A percentile compares a stretch with the other conserved stretches of the same genome.
These are phyloP conservation scores for Drosophila colorata DNA, from an alignment of 2,888 invertebrate genomes.

Conservation along the genomic window DNA sequence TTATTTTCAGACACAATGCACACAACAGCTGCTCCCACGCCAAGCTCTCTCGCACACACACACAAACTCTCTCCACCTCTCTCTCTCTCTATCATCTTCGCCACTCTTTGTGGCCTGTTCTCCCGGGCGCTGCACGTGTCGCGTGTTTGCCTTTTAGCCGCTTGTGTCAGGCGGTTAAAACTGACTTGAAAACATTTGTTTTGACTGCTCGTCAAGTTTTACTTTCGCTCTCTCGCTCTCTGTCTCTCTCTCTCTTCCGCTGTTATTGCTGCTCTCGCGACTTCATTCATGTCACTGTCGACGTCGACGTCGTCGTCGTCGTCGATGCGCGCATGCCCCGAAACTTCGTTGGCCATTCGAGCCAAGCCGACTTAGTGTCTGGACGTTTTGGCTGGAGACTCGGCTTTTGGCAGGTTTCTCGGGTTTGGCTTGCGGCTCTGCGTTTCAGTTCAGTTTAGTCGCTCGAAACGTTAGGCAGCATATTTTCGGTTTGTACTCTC, in stretches of 20 bases:
- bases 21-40: constrained; percentile 24
- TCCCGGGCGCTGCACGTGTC: constrained; percentile 56
- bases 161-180: constrained; percentile 35
- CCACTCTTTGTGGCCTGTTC: neutral
- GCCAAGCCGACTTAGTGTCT: constrained; percentile 48
- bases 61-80: neutral
- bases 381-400: constrained; percentile 38
- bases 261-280: constrained; percentile 23
- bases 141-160: constrained; percentile 72
- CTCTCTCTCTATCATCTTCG: constrained; percentile 5
- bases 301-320: neutral
- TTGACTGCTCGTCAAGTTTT: constrained; percentile 25
- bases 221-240: constrained; percentile 1
- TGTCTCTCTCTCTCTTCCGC: constrained; percentile 9
- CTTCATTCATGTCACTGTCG: constrained; percentile 61
- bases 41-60: neutral
- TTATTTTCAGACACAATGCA: constrained; percentile 25
- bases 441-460: constrained; percentile 63
- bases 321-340: constrained; percentile 66
- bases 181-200: constrained; percentile 46
- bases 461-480: constrained; percentile 62
- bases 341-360: constrained; percentile 16
- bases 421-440: constrained; percentile 30
- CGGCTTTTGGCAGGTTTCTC: constrained; percentile 22
- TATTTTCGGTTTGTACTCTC: constrained; percentile 66